Evolutionary conservation across 2,888 invertebrate species (phyloP).

Genomic region (Tipula helvola): DNA sequence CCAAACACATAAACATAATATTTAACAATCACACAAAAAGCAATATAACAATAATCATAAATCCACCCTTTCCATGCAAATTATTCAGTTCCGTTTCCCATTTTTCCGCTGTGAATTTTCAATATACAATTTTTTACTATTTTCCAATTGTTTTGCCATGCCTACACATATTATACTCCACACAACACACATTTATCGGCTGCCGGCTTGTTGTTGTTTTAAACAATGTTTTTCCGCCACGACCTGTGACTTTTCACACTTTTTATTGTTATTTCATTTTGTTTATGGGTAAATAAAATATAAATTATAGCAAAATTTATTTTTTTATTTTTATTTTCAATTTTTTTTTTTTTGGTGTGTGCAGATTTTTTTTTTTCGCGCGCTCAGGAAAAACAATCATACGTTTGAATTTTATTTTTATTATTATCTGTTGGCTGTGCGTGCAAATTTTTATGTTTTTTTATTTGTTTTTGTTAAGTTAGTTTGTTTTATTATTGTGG

Average conservation of each 20-base stretch:
- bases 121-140: background rate
- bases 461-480: background rate
- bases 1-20: background rate
- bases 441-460: background rate
- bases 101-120: background rate
- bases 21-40: background rate
- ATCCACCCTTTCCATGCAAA: background rate
- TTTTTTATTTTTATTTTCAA: background rate
- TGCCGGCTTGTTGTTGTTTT: background rate
- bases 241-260: slow-evolving; percentile 4
- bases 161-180: background rate
- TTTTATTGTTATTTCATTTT: background rate
- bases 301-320: background rate
- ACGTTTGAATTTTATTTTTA: background rate
- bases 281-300: background rate
- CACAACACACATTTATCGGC: background rate
- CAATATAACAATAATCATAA: slow-evolving; percentile 4
- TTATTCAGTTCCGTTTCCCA: background rate
- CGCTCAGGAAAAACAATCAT: background rate
- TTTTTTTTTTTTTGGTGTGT: background rate
- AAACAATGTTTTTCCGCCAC: background rate
- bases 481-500: background rate
- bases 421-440: background rate
- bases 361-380: background rate
- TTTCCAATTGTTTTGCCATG: background rate